Conservation (phyloP, 2,888 invertebrate species). For the Sclerodermus sp. region DNA sequence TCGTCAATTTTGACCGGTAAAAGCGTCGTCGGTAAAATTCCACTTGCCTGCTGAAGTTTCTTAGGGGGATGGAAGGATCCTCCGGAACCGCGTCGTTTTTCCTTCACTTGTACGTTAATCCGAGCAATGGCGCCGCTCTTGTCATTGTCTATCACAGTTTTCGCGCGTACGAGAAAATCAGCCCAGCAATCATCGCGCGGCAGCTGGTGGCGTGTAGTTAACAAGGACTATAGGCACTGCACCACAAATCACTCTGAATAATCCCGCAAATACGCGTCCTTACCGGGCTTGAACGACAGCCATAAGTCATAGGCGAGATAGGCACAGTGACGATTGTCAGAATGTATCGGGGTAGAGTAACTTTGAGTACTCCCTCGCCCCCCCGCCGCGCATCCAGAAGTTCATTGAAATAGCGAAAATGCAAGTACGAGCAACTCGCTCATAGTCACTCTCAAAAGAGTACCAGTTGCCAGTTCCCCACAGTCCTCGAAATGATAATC, state of each 20-base stretch:
- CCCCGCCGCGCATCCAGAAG: not conserved
- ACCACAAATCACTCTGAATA: constrained; percentile 11
- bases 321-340: constrained; percentile 8
- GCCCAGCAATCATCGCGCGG: constrained; percentile 17
- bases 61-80: too few species aligned
- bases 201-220: constrained; percentile 17
- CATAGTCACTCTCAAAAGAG: too few species aligned
- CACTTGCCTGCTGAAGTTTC: too few species aligned
- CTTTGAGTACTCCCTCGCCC: not conserved
- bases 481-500: too few species aligned
- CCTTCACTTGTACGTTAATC: constrained; percentile 31
- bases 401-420: not conserved
- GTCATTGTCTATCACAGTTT: constrained; percentile 37
- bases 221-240: constrained; percentile 16
- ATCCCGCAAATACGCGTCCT: not conserved
- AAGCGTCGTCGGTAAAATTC: too few species aligned
- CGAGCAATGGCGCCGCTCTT: constrained; percentile 34
- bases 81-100: not conserved
- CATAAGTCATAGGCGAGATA: not conserved
- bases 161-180: constrained; percentile 17
- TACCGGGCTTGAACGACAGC: not conserved
- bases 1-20: too few species aligned
- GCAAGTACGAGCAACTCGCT: too few species aligned
- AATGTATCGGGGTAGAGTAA: constrained; percentile 2
- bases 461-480: too few species aligned